Percentiles rank a stretch among this genome's conserved stretches.
These are phyloP conservation scores for Teleiodes luculella DNA, from an alignment of 2,888 invertebrate species.

Conservation along the genomic window DNA sequence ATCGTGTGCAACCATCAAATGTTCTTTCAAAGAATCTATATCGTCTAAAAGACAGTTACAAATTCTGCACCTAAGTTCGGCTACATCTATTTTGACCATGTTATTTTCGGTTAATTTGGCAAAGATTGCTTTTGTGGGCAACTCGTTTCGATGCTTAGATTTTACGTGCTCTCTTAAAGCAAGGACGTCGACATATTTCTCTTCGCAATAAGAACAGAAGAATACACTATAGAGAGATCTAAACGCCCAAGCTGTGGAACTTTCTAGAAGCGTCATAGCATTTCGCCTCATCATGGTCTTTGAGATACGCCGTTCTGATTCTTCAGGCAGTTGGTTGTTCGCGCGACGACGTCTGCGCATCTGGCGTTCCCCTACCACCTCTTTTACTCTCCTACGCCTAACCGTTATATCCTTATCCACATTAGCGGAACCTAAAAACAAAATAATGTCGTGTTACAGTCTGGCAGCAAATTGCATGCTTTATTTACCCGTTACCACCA, in stretches of 20 bases:
- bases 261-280: conserved; percentile 58
- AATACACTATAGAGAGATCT: conserved; percentile 65
- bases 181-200: conserved; percentile 51
- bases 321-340: conserved; percentile 64
- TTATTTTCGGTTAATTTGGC: conserved; percentile 66
- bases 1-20: conserved; percentile 44
- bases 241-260: conserved; percentile 68
- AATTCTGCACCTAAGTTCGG: conserved; percentile 51
- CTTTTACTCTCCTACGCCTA: conserved; percentile 62
- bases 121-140: conserved; percentile 54
- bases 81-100: conserved; percentile 67
- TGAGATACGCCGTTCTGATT: conserved; percentile 60
- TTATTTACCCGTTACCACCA: not conserved
- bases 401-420: conserved; percentile 44
- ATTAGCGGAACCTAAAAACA: conserved; percentile 67
- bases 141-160: conserved; percentile 42
- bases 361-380: conserved; percentile 63
- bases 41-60: conserved; percentile 42
- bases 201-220: conserved; percentile 65
- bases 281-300: conserved; percentile 71
- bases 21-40: conserved; percentile 53
- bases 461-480: too few relatives aligned
- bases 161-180: conserved; percentile 50
- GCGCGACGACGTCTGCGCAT: conserved; percentile 66
- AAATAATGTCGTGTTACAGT: conserved; percentile 20